phyloP scores from a whole-genome alignment of 1,140 invertebrate species.

The Vanessa tameamea region DNA sequence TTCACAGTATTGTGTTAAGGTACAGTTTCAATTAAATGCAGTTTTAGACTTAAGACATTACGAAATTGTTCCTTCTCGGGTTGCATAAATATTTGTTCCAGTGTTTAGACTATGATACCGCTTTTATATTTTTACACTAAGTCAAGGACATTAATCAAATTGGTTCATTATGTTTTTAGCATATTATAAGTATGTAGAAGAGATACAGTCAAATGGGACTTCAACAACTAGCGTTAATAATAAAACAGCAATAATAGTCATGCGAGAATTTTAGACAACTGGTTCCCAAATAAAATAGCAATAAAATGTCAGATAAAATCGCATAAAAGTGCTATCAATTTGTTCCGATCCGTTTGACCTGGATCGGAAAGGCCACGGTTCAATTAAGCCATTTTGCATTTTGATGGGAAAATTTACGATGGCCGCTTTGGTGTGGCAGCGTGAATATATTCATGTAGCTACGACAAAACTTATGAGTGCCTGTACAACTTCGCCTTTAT shows the following conservation, averaged over 20 bases:
- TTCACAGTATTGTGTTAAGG: too few relatives aligned
- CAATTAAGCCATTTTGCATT: conserved; percentile 80
- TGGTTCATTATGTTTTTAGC: too few relatives aligned
- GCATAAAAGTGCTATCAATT: conserved; percentile 72
- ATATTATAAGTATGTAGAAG: too few relatives aligned
- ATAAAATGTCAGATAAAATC: conserved; percentile 40
- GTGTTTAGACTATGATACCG: too few relatives aligned
- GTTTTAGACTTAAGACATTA: too few relatives aligned
- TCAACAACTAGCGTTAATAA: background rate
- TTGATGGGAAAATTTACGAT: conserved; percentile 78
- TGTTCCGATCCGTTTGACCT: conserved; percentile 76
- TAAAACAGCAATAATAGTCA: background rate
- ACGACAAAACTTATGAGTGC: conserved; percentile 30
- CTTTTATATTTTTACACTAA: too few relatives aligned
- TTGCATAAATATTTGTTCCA: too few relatives aligned
- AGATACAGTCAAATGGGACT: too few relatives aligned
- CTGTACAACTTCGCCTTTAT: conserved; percentile 29
- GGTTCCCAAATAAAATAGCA: conserved; percentile 38
- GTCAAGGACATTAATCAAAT: too few relatives aligned
- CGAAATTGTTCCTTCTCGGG: too few relatives aligned
- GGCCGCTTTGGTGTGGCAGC: conserved; percentile 60
- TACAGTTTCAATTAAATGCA: too few relatives aligned
- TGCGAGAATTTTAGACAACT: conserved; percentile 27
- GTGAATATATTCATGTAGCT: conserved; percentile 31
- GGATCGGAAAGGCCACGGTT: conserved; percentile 73